phyloP scores from a whole-genome alignment of 2,888 invertebrate species.

The Esperia sulphurella region DNA sequence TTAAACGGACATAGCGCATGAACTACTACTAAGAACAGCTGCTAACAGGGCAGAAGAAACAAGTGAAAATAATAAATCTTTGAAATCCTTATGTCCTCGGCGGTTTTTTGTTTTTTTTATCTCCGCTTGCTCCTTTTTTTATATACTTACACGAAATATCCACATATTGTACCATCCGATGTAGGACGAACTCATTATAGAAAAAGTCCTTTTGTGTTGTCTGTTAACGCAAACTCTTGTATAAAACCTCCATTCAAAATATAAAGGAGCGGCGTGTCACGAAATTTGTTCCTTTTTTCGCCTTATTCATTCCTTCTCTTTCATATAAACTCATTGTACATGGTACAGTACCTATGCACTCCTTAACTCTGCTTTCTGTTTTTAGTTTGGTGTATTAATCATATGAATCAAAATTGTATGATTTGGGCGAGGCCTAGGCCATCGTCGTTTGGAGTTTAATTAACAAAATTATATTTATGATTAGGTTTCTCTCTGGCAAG shows the following conservation, averaged over 20 bases:
- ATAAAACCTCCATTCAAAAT: constrained; percentile 29
- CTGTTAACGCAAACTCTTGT: constrained; percentile 22
- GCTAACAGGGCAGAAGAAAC: no score
- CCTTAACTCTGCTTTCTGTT: no score
- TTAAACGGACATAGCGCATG: no score
- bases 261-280: constrained; percentile 20
- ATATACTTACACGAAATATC: background rate
- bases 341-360: background rate
- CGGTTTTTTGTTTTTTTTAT: background rate
- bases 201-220: constrained; percentile 36
- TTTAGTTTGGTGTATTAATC: no score
- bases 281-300: constrained; percentile 4
- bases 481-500: no score
- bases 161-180: constrained; percentile 15
- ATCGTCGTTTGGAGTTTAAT: no score
- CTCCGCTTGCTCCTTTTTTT: background rate
- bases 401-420: no score
- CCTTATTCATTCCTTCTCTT: constrained; percentile 4
- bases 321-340: background rate
- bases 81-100: background rate
- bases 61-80: background rate
- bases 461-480: no score
- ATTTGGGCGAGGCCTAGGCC: no score
- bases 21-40: no score
- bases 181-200: constrained; percentile 24